Conservation (phyloP, 2,113 vertebrate genomes). For the Sapayoa aenigma region DNA sequence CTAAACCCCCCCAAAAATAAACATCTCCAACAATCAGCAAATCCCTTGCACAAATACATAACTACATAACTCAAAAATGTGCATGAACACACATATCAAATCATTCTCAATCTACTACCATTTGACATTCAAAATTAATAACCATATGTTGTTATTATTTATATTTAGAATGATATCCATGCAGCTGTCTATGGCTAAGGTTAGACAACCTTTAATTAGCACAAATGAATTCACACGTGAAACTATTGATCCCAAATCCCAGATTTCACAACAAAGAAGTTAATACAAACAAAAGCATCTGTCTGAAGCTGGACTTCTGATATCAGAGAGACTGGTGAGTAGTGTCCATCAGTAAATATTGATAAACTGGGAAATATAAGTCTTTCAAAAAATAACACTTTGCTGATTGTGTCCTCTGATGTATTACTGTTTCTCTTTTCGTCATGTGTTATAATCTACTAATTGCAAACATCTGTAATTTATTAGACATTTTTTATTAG, state of each 20-base stretch:
- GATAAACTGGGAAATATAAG: not conserved
- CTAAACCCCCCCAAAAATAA: not conserved
- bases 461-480: not conserved
- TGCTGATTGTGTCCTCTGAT: not conserved
- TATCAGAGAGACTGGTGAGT: not conserved
- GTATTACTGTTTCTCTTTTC: not conserved
- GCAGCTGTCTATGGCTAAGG: rapidly evolving
- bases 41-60: not conserved
- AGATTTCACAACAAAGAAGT: not conserved
- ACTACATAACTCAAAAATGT: not conserved
- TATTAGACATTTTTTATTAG: not conserved
- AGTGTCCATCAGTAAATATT: not conserved
- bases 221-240: not conserved
- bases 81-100: not conserved
- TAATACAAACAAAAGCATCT: not conserved
- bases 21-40: not conserved
- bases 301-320: not conserved
- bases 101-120: not conserved
- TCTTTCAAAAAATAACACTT: not conserved
- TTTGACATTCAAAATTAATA: not conserved
- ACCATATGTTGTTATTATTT: not conserved
- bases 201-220: not conserved
- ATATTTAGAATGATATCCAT: not conserved
- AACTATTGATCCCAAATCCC: not conserved
- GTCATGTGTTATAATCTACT: not conserved